Evolutionary conservation across 1,140 invertebrate genomes (phyloP), one percentile per base, ranked within the genome.

Genomic region (Drosophila teissieri): DNA sequence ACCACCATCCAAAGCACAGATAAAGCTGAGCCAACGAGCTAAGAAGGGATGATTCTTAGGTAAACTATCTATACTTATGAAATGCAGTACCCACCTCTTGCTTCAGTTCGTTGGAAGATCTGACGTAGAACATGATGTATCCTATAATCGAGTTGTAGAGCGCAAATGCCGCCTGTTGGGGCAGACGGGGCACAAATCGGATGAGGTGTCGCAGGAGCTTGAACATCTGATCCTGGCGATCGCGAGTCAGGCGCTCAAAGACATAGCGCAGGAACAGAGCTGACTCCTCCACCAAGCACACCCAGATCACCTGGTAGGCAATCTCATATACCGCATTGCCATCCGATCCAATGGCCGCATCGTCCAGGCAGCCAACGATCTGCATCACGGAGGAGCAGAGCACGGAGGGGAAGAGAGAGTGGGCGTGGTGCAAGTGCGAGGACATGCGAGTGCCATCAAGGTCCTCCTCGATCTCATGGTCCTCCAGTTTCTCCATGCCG

Each of bases 131-230:
- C 98, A 99, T 99, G 1, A 99, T 97, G 90, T 99, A 99, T 15
- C 99, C 99, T 86, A 99, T 99, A 69, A 99, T 96, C 80, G 99
- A 99, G 94, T 99, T 99, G 92, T 99, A 99, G 0, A 99, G 92
- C n/a, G 98, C 97, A 93, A 99, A 99, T 1, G 99, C 99, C 6
- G 98, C 98, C 93, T 99, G 98, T 73, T 99, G 97, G 0, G 99
- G 99, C 37, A 99, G 92, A 61, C 97, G 95, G 4, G 97, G 97
- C 60, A 99, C 96, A 92, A 98, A 98, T 61, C 98, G 94, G 17
- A 99, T 97, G 1, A 99, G 93, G 85, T 99, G 98, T 5, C 98
- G 93, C 6, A 99, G 92, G 12, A 97, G 94, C 93, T 99, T 98
- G 85, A 99, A 97, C 95, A 99, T 98, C 57, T 98, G 95, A 85